Evolutionary conservation across 1,140 invertebrate species (phyloP).

Genomic region (Holotrichia oblita): DNA sequence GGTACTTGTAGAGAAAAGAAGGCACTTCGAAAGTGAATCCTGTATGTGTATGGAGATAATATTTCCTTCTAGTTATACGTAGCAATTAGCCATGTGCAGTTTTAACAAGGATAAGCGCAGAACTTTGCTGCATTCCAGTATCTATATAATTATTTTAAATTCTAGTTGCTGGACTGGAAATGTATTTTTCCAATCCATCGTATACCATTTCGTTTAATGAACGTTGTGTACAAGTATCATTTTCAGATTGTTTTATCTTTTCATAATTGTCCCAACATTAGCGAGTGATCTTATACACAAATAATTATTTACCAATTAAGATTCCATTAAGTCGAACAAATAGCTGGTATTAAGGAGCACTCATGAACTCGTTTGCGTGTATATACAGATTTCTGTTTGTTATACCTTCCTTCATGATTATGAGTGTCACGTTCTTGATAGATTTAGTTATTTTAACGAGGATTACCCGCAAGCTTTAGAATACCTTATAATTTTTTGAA

Average conservation of each 20-base stretch:
- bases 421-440: background rate
- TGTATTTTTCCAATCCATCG: background rate
- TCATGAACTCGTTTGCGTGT: background rate
- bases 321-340: background rate
- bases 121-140: background rate
- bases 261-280: conserved; percentile 1
- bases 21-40: too few relatives aligned
- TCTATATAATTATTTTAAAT: conserved; percentile 1
- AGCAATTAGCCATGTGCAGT: background rate
- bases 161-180: conserved; percentile 7
- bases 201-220: conserved; percentile 9
- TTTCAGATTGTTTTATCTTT: conserved; percentile 6
- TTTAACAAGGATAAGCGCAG: background rate
- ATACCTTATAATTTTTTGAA: too few relatives aligned
- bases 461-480: too few relatives aligned
- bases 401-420: background rate
- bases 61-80: too few relatives aligned
- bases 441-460: too few relatives aligned
- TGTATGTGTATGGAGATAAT: too few relatives aligned
- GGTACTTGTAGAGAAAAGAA: too few relatives aligned
- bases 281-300: background rate
- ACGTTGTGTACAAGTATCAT: background rate
- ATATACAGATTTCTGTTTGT: background rate
- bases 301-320: conserved; percentile 32
- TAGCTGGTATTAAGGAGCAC: background rate